Percentiles rank a stretch among this genome's conserved stretches.
phyloP scores from a whole-genome alignment of 2,113 vertebrate genomes.

The Carassius carassius region DNA sequence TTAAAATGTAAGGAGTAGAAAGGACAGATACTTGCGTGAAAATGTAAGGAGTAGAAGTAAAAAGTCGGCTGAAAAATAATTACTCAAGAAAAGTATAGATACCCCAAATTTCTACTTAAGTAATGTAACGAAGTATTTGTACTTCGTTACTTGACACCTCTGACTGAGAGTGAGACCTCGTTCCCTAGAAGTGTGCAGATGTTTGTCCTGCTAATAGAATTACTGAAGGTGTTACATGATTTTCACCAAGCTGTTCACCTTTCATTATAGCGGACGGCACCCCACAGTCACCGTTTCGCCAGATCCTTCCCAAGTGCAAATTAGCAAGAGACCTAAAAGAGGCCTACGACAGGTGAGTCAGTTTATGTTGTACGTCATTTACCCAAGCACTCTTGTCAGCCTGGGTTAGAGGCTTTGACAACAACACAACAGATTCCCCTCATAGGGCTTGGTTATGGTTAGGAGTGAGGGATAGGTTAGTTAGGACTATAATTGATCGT shows the following conservation, averaged over 20 bases:
- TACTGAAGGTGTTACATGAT: neutral
- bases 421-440: neutral
- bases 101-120: too few species aligned
- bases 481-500: neutral
- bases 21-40: too few species aligned
- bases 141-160: too few species aligned
- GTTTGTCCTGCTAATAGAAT: neutral
- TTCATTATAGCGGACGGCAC: conserved; percentile 77
- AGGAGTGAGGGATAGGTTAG: neutral
- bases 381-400: neutral
- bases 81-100: too few species aligned
- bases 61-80: too few species aligned
- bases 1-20: too few species aligned
- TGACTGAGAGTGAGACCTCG: conserved; percentile 84
- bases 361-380: neutral
- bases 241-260: conserved; percentile 19
- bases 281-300: conserved; percentile 92
- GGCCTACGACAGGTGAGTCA: conserved; percentile 89
- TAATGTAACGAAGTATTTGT: too few species aligned
- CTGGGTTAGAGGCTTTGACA: neutral
- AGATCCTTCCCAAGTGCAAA: conserved; percentile 98
- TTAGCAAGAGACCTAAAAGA: conserved; percentile 95
- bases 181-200: too few species aligned
- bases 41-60: too few species aligned
- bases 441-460: neutral